Base-by-base conservation (phyloP, 2,888 invertebrate species). In the Drosophila setosimentum region DNA sequence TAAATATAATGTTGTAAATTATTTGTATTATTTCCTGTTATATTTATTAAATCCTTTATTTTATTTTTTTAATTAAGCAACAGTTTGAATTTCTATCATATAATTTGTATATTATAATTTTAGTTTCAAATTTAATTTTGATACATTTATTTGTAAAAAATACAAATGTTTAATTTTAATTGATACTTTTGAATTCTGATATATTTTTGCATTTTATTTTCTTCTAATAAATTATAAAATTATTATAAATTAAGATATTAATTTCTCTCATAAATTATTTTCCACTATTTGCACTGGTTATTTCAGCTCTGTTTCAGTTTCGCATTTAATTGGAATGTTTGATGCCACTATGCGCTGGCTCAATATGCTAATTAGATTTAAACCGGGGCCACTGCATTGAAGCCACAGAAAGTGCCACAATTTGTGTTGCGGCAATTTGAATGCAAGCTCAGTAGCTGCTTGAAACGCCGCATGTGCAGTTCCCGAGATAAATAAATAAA, bases 321-420 rank as follows among this genome's bases (percentile, higher is more conserved):
- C 11, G 10, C n/a, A 29, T 49, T 35, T n/a, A 27, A 59, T n/a
- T 35, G 35, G 27, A 64, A 50, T 30, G 45, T 10, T n/a, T 35
- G 21, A 13, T 37, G 11, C 55, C 75, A 83, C 68, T 79, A 74
- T 78, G 70, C 72, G 55, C 7, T 40, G 50, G 37, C 53, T 68
- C 73, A 75, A 67, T 76, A 86, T 88, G 87, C 80, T 91, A 91
- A 91, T 91, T 91, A 91, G 91, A 91, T 91, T 91, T 92, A 71
- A 16, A 60, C 73, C 75, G 82, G 78, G 88, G 80, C 71, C 78
- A 72, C 33, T 53, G 63, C 63, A 61, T 54, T 58, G 89, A 90
- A 90, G 91, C 88, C 88, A 80, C 67, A 89, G 75, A 86, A 91
- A 42, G 37, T 59, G 69, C 45, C 61, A 49, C 54, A 55, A 53